A percentile compares a stretch with the other conserved stretches of the same genome.
These are phyloP conservation scores for Apodemia mormo DNA, from an alignment of 2,888 invertebrate genomes.

Conservation along the genomic window DNA sequence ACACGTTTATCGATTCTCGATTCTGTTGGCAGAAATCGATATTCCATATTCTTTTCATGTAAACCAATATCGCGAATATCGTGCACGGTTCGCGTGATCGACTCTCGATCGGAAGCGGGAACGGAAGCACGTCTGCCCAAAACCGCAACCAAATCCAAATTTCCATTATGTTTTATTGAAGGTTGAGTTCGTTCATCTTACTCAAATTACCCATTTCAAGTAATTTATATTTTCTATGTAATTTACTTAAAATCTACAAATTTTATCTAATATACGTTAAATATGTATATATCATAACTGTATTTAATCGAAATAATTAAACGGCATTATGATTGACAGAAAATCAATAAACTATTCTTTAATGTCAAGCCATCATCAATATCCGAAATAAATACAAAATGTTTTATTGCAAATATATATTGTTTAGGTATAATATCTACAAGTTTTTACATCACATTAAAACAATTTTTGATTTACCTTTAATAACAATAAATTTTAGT, in stretches of 20 bases:
- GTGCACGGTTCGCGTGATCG: constrained; percentile 70
- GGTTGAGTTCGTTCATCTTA: constrained; percentile 56
- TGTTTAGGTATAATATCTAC: background rate
- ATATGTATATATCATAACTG: background rate
- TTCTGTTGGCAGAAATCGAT: constrained; percentile 40
- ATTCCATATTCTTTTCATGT: constrained; percentile 35
- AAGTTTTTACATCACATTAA: background rate
- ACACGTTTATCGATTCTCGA: constrained; percentile 16
- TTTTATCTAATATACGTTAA: background rate
- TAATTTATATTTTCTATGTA: constrained; percentile 29
- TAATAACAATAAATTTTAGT: background rate
- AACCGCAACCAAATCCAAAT: constrained; percentile 78
- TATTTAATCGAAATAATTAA: background rate
- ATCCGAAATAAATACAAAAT: background rate
- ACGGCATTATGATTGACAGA: background rate
- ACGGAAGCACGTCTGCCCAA: constrained; percentile 77
- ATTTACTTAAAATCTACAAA: background rate
- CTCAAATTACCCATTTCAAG: constrained; percentile 48
- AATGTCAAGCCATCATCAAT: background rate
- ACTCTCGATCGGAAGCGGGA: constrained; percentile 62
- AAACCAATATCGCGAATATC: constrained; percentile 33
- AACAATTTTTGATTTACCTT: background rate
- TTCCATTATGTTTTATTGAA: constrained; percentile 68
- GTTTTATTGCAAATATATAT: background rate
- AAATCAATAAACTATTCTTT: background rate